Conservation (phyloP, 2,113 vertebrate genomes). For the Myxocyprinus asiaticus region DNA sequence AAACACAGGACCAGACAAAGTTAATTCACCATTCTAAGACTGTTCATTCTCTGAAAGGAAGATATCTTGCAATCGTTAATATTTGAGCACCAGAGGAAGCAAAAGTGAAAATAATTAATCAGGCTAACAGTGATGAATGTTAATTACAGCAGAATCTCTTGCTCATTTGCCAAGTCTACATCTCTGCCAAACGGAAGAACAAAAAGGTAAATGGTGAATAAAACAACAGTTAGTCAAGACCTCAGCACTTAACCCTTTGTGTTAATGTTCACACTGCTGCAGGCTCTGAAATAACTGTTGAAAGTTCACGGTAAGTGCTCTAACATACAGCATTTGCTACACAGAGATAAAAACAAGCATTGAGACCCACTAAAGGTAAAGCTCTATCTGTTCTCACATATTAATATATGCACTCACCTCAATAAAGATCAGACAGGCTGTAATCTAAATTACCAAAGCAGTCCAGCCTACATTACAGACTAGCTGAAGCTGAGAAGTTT, state of each 20-base stretch:
- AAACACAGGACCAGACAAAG: conserved; percentile 31
- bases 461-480: not conserved
- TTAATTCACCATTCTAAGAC: conserved; percentile 46
- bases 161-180: not conserved
- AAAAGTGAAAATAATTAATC: conserved; percentile 62
- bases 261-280: not conserved
- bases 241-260: conserved; percentile 16
- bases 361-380: not conserved
- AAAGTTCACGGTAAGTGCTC: not conserved
- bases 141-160: conserved; percentile 50
- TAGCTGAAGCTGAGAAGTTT: conserved; percentile 13
- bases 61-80: conserved; percentile 53
- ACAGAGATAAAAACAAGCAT: not conserved
- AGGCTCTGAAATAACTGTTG: conserved; percentile 7
- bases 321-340: not conserved
- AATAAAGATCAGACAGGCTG: not conserved
- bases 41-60: conserved; percentile 43
- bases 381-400: not conserved
- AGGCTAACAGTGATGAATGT: conserved; percentile 53
- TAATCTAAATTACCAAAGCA: conserved; percentile 34
- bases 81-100: conserved; percentile 55
- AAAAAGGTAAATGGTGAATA: conserved; percentile 51
- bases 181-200: conserved; percentile 25
- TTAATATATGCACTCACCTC: not conserved
- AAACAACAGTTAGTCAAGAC: conserved; percentile 51